Base-by-base conservation (phyloP, 2,797 vertebrate genomes). In the Mareca penelope region DNA sequence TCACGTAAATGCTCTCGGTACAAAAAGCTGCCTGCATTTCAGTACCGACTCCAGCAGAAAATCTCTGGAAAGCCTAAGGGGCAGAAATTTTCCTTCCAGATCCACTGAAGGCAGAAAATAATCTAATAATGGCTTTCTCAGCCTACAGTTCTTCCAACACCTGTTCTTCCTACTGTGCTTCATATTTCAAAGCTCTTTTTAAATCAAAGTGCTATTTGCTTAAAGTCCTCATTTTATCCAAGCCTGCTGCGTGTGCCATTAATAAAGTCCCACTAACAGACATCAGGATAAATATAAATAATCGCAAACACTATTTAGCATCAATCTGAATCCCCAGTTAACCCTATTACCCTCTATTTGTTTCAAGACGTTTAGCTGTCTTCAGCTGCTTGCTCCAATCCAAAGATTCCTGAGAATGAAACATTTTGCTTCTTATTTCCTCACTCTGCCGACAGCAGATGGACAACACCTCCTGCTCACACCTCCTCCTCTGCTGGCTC, bases 201-300 rank as follows among this genome's bases (percentile, higher is more conserved):
- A 57, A 83, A 81, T 12, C 85, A 75, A 86, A 78, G 42, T 55
- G 33, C 16, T 67, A 16, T 67, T 88, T 69, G 22, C 78, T 73
- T 63, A 3, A 78, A 79, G 22, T 70, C 22, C 24, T 92, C 35
- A 64, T 85, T 89, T 89, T 88, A 86, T 72, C 61, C 44, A 91
- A 14, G 24, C 44, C 60, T 92, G 57, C 70, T 91, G 17, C 52
- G 23, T 15, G 59, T 29, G 59, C 22, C 24, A 56, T 80, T 69
- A 81, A 79, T 40, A 80, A 93, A 42, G 18, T 24, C 24, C 29
- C 17, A 48, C 39, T 76, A 61, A 88, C 39, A 91, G 68, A 65
- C 50, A 90, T 7, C 14, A 84, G 53, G 40, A 81, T 72, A 92
- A 88, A 91, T 39, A 93, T 16, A 81, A 94, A 88, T 53, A 52